Evolutionary conservation across 2,113 vertebrate species (phyloP).

Genomic region (Nicator chloris): DNA sequence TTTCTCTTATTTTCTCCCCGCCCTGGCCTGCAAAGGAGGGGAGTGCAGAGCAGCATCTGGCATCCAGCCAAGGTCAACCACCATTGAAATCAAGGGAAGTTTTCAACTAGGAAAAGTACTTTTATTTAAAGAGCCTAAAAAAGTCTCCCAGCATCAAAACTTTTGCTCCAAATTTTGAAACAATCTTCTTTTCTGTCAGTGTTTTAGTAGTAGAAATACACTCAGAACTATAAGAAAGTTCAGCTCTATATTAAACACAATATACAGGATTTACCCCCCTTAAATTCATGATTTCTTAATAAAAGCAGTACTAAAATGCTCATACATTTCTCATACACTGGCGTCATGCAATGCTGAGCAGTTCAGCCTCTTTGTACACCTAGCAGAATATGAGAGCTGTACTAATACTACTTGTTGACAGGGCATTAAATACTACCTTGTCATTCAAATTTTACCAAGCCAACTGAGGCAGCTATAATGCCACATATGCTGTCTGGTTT

Average conservation of each 20-base stretch:
- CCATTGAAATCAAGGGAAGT: neutral
- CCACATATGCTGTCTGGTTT: neutral
- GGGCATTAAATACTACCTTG: neutral
- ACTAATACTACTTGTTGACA: neutral
- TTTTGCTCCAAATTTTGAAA: neutral
- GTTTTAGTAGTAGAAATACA: neutral
- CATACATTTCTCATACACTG: neutral
- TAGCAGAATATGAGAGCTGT: neutral
- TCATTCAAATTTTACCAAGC: neutral
- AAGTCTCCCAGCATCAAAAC: neutral
- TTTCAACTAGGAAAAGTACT: neutral
- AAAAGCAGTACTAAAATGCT: neutral
- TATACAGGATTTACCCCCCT: neutral
- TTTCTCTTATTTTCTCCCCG: neutral
- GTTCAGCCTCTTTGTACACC: neutral
- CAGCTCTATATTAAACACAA: neutral
- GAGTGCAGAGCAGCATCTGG: neutral
- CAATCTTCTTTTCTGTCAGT: neutral
- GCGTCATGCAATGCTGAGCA: neutral
- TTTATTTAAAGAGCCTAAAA: neutral
- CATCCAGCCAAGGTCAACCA: neutral
- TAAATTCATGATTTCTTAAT: neutral
- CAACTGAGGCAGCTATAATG: neutral
- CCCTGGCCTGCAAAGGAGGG: neutral
- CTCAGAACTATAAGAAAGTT: neutral